Evolutionary conservation across 2,113 vertebrate species (phyloP).

Genomic region (Etheostoma cragini): DNA sequence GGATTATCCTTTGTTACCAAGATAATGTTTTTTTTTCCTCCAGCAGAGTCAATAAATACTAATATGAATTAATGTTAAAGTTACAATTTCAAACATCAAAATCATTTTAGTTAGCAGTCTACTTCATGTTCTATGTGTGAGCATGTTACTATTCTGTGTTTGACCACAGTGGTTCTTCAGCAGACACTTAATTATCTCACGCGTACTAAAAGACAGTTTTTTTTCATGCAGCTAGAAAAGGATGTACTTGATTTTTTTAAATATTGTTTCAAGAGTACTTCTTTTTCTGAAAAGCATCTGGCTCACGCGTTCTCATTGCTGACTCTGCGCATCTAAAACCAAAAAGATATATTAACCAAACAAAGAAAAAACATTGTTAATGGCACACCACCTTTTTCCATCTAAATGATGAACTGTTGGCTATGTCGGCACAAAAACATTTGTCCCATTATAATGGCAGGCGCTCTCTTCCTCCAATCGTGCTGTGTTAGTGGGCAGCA

Average conservation of each 20-base stretch:
- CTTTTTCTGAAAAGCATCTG: slow-evolving; percentile 3
- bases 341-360: slow-evolving; percentile 24
- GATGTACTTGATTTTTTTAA: not conserved
- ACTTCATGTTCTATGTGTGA: not conserved
- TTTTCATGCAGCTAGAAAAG: not conserved
- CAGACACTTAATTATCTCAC: too few species aligned
- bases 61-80: not conserved
- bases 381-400: slow-evolving; percentile 26
- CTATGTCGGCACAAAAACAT: slow-evolving; percentile 48
- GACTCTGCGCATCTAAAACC: not conserved
- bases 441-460: slow-evolving; percentile 58
- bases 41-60: too few species aligned
- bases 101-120: too few species aligned
- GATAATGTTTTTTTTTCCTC: not conserved
- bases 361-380: slow-evolving; percentile 9
- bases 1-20: not conserved
- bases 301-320: not conserved
- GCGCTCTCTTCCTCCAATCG: slow-evolving; percentile 37
- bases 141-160: too few species aligned
- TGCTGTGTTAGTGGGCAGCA: slow-evolving; percentile 61
- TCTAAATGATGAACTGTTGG: slow-evolving; percentile 45
- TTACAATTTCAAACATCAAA: too few species aligned
- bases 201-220: too few species aligned
- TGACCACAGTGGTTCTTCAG: too few species aligned
- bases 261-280: not conserved